Base-by-base conservation (phyloP, 2,113 vertebrate species). In the Nesogale talazaci region DNA sequence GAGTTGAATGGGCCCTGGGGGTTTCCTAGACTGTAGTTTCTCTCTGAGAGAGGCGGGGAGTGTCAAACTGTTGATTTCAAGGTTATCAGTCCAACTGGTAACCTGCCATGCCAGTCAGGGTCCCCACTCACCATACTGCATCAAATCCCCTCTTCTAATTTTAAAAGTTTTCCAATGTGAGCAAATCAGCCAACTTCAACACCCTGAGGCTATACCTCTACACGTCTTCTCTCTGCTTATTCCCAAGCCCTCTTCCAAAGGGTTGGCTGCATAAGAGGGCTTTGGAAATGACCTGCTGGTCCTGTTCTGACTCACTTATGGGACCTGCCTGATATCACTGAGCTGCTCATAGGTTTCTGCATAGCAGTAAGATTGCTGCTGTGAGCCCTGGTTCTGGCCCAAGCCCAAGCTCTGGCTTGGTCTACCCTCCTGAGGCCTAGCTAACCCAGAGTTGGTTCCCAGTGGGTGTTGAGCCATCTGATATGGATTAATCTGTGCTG, bases 201-300 rank as follows among this genome's bases (percentile, higher is more conserved):
- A 17, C 56, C 34, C 14, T 1, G 7, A 76, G 46, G 3, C 75
- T 59, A 36, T 91, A 56, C 29, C 16, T 83, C 19, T 61, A 36
- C 67, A 36, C 20, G 8, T 22, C 78, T 23, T 52, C 82, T n/a
- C 29, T 69, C 23, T 52, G 36, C 38, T 67, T 42, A 34, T 12
- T 17, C 25, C 11, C 57, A 59, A 0, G 12, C 8, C 15, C 16
- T 36, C 16, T 6, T 31, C 46, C 34, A 70, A 1, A 8, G 19
- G 29, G 42, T 25, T 52, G 57, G 5, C 0, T 34, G 3, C 11
- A 1, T 3, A 8, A 8, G 6, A 15, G 9, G 3, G 4, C 25
- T 19, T 2, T 4, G 8, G 78, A 10, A 17, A 17, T 69, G 36
- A 4, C 42, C 5, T 86, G 34, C 40, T 29, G 25, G 8, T 61